Percentiles rank a stretch among this genome's conserved stretches.
These are phyloP conservation scores for Aix galericulata DNA, from an alignment of 2,113 vertebrate species.

Conservation along the genomic window DNA sequence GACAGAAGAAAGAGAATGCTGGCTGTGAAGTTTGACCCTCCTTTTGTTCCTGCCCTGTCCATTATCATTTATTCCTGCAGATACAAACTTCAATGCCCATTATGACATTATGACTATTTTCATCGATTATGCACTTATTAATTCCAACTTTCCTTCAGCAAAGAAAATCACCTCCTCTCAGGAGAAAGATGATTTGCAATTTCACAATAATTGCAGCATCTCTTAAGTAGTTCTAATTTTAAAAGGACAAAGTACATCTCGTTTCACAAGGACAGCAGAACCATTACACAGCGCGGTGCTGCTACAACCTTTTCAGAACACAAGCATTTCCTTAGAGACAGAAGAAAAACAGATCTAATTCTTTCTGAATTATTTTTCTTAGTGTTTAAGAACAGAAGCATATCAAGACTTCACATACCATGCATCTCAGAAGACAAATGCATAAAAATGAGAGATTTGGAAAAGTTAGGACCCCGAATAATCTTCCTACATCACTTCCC, in stretches of 20 bases:
- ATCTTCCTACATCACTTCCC: background rate
- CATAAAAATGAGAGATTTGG: background rate
- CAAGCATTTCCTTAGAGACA: background rate
- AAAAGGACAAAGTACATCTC: slow-evolving; percentile 9
- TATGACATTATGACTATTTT: background rate
- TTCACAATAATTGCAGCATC: background rate
- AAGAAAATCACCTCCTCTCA: slow-evolving; percentile 41
- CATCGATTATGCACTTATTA: slow-evolving; percentile 18
- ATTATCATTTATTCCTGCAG: background rate
- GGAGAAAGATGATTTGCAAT: slow-evolving; percentile 11
- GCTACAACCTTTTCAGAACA: background rate
- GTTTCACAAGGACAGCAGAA: background rate
- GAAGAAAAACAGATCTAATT: background rate
- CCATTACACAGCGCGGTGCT: background rate
- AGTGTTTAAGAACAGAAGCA: background rate
- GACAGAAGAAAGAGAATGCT: background rate
- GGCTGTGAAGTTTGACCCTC: background rate
- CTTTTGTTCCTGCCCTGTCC: background rate
- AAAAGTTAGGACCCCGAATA: background rate
- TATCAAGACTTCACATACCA: background rate
- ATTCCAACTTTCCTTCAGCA: background rate
- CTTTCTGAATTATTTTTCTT: background rate
- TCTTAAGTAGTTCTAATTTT: slow-evolving; percentile 54
- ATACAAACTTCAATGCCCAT: background rate
- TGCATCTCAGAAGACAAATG: background rate